Conservation (phyloP, 92 coral and sea anemone species). For the Phenganax marumi region DNA sequence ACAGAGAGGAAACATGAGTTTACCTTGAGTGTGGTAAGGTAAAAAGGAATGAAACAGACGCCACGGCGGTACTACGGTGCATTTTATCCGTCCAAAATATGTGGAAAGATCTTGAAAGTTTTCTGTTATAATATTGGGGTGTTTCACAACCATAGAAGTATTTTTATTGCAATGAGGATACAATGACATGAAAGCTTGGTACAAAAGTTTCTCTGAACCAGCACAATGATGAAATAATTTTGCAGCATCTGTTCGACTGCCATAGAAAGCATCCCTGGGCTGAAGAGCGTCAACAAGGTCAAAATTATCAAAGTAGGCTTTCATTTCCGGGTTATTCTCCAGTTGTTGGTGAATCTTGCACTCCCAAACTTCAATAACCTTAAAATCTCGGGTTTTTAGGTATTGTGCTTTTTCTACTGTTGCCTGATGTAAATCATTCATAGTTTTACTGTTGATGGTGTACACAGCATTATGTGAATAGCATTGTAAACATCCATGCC, state of each 20-base stretch:
- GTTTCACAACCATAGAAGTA: too few species aligned
- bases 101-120: not conserved
- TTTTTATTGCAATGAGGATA: too few species aligned
- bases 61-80: not conserved
- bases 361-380: not conserved
- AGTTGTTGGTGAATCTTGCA: not conserved
- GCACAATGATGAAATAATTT: too few species aligned
- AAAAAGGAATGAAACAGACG: constrained; percentile 17
- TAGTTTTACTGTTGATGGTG: too few species aligned
- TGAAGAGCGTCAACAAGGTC: not conserved
- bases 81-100: not conserved
- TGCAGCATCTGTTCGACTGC: too few species aligned
- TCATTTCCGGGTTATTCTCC: too few species aligned
- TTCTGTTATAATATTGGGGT: not conserved
- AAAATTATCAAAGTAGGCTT: too few species aligned
- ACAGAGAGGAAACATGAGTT: too few species aligned
- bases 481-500: not conserved
- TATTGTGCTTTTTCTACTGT: not conserved
- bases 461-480: not conserved
- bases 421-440: too few species aligned
- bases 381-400: not conserved
- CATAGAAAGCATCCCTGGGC: not conserved
- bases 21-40: too few species aligned
- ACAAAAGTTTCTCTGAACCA: not conserved
- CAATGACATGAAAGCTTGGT: constrained; percentile 33